phyloP scores from a whole-genome alignment of 2,888 invertebrate genomes.

The Drosophila subquinaria region DNA sequence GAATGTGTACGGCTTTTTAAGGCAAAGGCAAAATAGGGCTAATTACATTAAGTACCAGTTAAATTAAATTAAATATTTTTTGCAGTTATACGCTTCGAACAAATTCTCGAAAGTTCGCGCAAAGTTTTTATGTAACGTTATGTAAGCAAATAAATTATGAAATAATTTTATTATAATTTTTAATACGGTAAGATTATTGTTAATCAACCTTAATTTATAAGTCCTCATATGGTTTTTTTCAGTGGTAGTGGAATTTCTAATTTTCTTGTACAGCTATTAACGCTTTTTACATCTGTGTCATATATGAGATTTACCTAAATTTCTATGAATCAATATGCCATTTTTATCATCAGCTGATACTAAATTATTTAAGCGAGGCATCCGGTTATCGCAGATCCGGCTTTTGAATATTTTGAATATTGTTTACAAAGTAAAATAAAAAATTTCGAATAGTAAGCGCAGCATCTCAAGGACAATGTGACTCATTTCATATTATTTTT shows the following conservation, averaged over 20 bases:
- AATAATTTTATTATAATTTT: too few relatives aligned
- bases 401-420: background rate
- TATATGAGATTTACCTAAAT: background rate
- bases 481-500: conserved; percentile 27
- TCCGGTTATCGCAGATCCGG: conserved; percentile 1
- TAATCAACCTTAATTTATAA: background rate
- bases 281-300: background rate
- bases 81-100: conserved; percentile 6
- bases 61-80: conserved; percentile 22
- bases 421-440: background rate
- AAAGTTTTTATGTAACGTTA: conserved; percentile 1
- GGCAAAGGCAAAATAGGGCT: conserved; percentile 19
- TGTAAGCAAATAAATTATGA: background rate
- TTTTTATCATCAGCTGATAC: background rate
- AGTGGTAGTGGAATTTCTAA: background rate
- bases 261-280: background rate
- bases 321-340: background rate
- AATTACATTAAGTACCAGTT: conserved; percentile 37
- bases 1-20: conserved; percentile 16
- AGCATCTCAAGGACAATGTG: conserved; percentile 37
- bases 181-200: background rate
- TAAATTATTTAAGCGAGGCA: background rate
- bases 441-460: background rate
- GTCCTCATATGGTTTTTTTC: background rate
- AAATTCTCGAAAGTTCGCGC: conserved; percentile 27